Base-by-base conservation (phyloP, 2,888 invertebrate species). In the Nemapogon koenigi region DNA sequence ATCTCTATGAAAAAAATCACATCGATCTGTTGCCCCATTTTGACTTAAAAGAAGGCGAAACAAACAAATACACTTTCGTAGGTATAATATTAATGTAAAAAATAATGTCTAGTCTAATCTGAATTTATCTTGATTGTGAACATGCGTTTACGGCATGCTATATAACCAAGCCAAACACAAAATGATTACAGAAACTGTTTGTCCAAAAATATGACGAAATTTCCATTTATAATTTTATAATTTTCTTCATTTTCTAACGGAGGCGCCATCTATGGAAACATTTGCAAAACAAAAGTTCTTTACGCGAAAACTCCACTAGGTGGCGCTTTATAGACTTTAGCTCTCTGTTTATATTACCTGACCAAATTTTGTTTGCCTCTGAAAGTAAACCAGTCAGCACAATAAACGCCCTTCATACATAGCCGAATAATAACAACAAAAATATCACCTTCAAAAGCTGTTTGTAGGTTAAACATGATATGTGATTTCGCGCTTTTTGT, bases 391-490 rank as follows among this genome's bases (percentile, higher is more conserved):
- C 14, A 13, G 7, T 18, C 19, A 18, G 19, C 4, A 11, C 48
- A 47, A 41, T 13, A 13, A 3, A 16, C 48, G 50, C 51, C 49
- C 46, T 51, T 50, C 43, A 40, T 41, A 38, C 30, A 42, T 45
- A 51, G 55, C 45, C 55, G 69, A 43, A 49, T 72, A 57, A 73
- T 73, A 78, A 73, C 76, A 78, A 78, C 76, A 78, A 75, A 71
- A 75, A 69, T 78, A 76, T 78, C 78, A 78, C 78, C 78, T 78
- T 78, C 78, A 78, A 73, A 75, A 55, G 61, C 63, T 66, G 73
- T 71, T 75, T 78, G 78, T 78, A 78, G 78, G 78, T 78, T 76
- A 78, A 73, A 78, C 68, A 68, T 64, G 66, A 64, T 60, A 63
- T n/a, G n/a, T 55, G 69, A 63, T 61, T 73, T 70, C 62, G 65